A percentile compares a stretch with the other conserved stretches of the same genome.
phyloP scores from a whole-genome alignment of 2,888 invertebrate genomes.

The Euphydryas editha region DNA sequence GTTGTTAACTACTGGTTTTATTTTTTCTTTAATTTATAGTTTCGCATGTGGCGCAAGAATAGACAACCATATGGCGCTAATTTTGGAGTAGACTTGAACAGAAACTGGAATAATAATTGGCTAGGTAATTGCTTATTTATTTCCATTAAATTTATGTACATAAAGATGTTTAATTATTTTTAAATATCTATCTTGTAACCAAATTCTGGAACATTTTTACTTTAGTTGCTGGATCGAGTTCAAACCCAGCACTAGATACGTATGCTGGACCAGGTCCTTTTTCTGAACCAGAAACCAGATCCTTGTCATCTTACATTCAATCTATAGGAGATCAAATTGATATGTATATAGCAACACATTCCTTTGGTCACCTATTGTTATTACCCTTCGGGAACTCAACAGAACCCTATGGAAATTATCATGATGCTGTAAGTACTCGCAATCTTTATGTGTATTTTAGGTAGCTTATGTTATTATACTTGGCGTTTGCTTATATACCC shows the following conservation, averaged over 20 bases:
- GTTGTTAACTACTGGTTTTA: too few species aligned
- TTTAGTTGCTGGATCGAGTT: slow-evolving; percentile 81
- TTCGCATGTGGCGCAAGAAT: slow-evolving; percentile 88
- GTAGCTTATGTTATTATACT: too few species aligned
- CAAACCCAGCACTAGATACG: slow-evolving; percentile 82
- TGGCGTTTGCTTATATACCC: too few species aligned
- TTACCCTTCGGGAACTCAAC: slow-evolving; percentile 88
- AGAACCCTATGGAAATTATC: slow-evolving; percentile 82
- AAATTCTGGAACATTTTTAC: slow-evolving; percentile 7
- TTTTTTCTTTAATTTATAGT: slow-evolving; percentile 60
- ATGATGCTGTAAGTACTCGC: slow-evolving; percentile 78
- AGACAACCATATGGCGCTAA: slow-evolving; percentile 77
- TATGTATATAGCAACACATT: slow-evolving; percentile 89
- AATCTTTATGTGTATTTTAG: not conserved
- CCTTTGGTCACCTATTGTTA: slow-evolving; percentile 88
- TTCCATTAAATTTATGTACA: not conserved
- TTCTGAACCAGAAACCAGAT: slow-evolving; percentile 87
- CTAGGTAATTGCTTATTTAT: slow-evolving; percentile 66
- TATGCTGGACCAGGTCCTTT: slow-evolving; percentile 87
- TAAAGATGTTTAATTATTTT: not conserved
- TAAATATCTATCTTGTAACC: not conserved
- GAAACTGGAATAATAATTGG: slow-evolving; percentile 90
- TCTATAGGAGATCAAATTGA: slow-evolving; percentile 77
- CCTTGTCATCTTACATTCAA: slow-evolving; percentile 80
- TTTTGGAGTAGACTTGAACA: slow-evolving; percentile 89